Conservation (phyloP, 2,797 vertebrate genomes). For the Clarias fuscus region DNA sequence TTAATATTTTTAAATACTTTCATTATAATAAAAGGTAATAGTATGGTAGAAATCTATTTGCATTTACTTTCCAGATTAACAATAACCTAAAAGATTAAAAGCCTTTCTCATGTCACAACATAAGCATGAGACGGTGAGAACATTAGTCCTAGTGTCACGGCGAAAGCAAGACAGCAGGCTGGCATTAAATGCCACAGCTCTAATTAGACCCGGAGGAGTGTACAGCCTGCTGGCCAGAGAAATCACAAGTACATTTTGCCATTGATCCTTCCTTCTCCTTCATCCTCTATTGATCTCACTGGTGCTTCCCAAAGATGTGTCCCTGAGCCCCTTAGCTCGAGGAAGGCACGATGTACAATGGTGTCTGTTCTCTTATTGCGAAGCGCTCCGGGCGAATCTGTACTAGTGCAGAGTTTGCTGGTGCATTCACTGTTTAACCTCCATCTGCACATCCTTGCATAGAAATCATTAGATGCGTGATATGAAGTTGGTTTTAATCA, state of each 20-base stretch:
- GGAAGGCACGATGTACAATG: slow-evolving; percentile 4
- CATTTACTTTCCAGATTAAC: not conserved
- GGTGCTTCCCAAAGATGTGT: slow-evolving; percentile 19
- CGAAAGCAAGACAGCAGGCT: slow-evolving; percentile 24
- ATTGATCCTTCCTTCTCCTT: slow-evolving; percentile 48
- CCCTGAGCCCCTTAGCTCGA: slow-evolving; percentile 22
- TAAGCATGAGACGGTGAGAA: not conserved
- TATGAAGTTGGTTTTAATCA: slow-evolving; percentile 3
- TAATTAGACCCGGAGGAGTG: slow-evolving; percentile 53
- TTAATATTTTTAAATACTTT: not conserved
- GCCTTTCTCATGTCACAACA: not conserved
- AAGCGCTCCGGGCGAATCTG: not conserved
- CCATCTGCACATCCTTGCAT: not conserved
- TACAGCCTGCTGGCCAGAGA: slow-evolving; percentile 38
- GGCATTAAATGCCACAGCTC: slow-evolving; percentile 46
- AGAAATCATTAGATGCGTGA: not conserved
- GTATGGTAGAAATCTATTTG: not conserved
- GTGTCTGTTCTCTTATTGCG: slow-evolving; percentile 3
- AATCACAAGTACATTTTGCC: slow-evolving; percentile 34
- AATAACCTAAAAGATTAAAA: not conserved
- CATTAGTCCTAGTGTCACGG: not conserved
- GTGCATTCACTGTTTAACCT: slow-evolving; percentile 6
- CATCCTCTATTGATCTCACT: slow-evolving; percentile 53
- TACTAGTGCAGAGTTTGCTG: not conserved
- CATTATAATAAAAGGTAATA: not conserved